A percentile compares a stretch with the other conserved stretches of the same genome.
Conservation (phyloP, 2,797 vertebrate species). For the Tangara arthus region DNA sequence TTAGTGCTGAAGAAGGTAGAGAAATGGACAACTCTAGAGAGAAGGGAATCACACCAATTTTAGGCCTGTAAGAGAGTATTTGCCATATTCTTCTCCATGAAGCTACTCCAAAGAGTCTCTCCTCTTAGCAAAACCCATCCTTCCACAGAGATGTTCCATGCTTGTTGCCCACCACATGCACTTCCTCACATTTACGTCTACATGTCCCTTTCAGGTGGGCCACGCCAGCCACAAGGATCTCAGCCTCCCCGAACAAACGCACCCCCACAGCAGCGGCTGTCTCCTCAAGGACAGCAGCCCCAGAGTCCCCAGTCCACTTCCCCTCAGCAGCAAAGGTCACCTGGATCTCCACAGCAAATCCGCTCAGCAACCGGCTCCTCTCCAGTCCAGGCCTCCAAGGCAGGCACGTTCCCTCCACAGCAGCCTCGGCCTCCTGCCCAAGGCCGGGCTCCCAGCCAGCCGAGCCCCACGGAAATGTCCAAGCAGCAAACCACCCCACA, state of each 20-base stretch:
- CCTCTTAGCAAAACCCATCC: background rate
- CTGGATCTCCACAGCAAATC: constrained; percentile 90
- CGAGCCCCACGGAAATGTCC: constrained; percentile 71
- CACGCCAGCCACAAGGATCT: constrained; percentile 81
- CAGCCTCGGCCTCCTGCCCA: constrained; percentile 76
- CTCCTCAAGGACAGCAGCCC: constrained; percentile 80
- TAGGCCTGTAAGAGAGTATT: background rate
- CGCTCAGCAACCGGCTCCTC: constrained; percentile 84
- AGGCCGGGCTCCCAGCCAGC: constrained; percentile 70
- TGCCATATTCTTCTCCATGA: background rate
- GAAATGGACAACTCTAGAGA: background rate
- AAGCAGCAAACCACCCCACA: constrained; percentile 79
- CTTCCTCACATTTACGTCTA: background rate
- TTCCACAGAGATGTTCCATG: background rate
- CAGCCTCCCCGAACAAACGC: constrained; percentile 65
- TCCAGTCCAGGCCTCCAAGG: constrained; percentile 88
- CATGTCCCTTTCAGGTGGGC: constrained; percentile 76
- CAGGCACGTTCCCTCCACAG: constrained; percentile 74
- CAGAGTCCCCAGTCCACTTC: constrained; percentile 79
- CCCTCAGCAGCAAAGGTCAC: constrained; percentile 87
- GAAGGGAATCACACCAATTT: background rate
- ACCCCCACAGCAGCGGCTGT: constrained; percentile 76
- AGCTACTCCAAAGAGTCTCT: background rate
- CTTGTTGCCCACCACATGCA: background rate
- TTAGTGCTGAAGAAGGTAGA: background rate